A percentile compares a stretch with the other conserved stretches of the same genome.
These are phyloP conservation scores for Limnephilus rhombicus DNA, from an alignment of 2,888 invertebrate genomes.

Conservation along the genomic window DNA sequence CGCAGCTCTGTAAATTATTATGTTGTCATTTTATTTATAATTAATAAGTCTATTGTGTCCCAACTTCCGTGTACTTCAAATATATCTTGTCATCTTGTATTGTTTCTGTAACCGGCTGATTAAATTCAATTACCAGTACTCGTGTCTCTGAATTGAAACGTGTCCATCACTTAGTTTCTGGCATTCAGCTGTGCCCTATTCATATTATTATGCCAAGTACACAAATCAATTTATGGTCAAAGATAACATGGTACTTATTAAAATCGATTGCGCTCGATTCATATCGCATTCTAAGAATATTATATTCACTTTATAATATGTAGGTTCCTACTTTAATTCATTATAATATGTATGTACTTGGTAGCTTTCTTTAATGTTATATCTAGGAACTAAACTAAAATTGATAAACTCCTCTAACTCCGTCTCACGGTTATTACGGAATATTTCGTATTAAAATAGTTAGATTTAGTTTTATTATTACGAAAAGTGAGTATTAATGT, in stretches of 20 bases:
- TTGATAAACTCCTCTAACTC: neutral
- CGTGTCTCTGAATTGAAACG: conserved; percentile 33
- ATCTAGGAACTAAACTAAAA: neutral
- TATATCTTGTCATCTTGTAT: neutral
- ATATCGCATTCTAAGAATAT: neutral
- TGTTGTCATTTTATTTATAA: neutral
- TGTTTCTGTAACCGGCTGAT: conserved; percentile 23
- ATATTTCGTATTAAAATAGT: no score
- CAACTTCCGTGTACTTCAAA: neutral
- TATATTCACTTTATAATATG: neutral
- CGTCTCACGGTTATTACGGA: no score
- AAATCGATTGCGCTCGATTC: neutral
- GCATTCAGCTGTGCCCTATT: neutral
- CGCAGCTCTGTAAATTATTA: neutral
- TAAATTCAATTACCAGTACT: conserved; percentile 2
- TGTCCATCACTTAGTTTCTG: conserved; percentile 30
- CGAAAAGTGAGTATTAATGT: no score
- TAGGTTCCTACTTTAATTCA: no score
- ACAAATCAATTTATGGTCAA: conserved; percentile 4
- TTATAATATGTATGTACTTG: neutral
- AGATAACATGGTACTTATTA: neutral
- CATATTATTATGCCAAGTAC: neutral
- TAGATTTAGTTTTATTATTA: no score
- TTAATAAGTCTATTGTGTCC: neutral
- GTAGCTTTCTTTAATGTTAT: neutral